phyloP scores from a whole-genome alignment of 2,797 vertebrate genomes.

The Trematomus bernacchii region DNA sequence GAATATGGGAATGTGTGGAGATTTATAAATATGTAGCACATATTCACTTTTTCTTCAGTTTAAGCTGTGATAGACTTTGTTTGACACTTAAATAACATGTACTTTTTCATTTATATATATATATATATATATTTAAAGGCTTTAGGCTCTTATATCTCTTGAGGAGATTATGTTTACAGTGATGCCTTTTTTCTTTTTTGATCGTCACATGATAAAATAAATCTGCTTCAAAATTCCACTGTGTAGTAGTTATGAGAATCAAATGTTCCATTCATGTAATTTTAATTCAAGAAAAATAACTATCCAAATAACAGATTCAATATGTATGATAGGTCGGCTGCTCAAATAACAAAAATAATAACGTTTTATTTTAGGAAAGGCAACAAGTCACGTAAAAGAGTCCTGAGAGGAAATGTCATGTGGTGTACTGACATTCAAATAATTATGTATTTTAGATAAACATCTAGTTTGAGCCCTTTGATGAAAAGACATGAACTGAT shows the following conservation, averaged over 20 bases:
- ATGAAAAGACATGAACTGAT: neutral
- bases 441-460: neutral
- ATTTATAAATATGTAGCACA: too few species aligned
- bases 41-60: neutral
- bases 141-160: neutral
- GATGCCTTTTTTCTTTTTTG: neutral
- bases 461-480: neutral
- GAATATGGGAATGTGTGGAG: neutral
- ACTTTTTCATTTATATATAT: too few species aligned
- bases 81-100: neutral
- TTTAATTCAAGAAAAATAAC: neutral
- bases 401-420: neutral
- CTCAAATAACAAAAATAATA: neutral
- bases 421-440: neutral
- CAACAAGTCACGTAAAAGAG: neutral
- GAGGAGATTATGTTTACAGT: constrained; percentile 7
- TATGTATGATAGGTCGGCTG: neutral
- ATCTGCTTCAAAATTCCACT: neutral
- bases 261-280: neutral
- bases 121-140: neutral
- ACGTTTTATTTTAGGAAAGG: neutral
- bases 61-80: neutral
- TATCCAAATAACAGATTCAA: constrained; percentile 4
- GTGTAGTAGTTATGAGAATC: neutral
- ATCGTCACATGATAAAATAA: neutral